Percentiles rank a stretch among this genome's conserved stretches.
Evolutionary conservation across 2,888 invertebrate species (phyloP).

Genomic region (Archips xylosteana): DNA sequence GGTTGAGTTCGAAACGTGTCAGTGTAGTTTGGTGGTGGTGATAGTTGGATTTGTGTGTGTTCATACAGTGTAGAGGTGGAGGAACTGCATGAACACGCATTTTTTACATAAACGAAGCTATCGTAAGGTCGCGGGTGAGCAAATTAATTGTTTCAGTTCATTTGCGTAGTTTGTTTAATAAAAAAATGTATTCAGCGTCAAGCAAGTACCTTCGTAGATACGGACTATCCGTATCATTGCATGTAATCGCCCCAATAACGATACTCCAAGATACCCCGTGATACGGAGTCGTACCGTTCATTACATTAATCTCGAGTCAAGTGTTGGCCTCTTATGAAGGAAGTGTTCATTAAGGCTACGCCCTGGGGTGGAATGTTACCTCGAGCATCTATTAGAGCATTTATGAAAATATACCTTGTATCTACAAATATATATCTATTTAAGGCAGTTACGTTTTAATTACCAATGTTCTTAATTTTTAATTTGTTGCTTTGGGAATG

Average conservation of each 20-base stretch:
- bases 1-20: too few relatives aligned
- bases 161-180: too few relatives aligned
- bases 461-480: not conserved
- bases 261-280: not conserved
- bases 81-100: too few relatives aligned
- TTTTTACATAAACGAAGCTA: too few relatives aligned
- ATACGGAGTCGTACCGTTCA: slow-evolving; percentile 25
- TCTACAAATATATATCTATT: slow-evolving; percentile 44
- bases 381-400: slow-evolving; percentile 28
- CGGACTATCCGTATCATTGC: not conserved
- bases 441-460: slow-evolving; percentile 45
- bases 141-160: too few relatives aligned
- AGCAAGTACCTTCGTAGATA: not conserved
- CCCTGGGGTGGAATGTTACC: slow-evolving; percentile 30
- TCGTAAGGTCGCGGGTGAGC: too few relatives aligned
- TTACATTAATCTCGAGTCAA: slow-evolving; percentile 38
- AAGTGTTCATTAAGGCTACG: slow-evolving; percentile 38
- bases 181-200: too few relatives aligned
- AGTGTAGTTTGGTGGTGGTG: too few relatives aligned
- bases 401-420: slow-evolving; percentile 39
- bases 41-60: too few relatives aligned
- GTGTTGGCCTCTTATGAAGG: slow-evolving; percentile 39
- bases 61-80: too few relatives aligned
- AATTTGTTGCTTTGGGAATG: too few relatives aligned
- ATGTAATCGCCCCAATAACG: slow-evolving; percentile 9